phyloP scores from a whole-genome alignment of 2,797 vertebrate species.

The Chaunax sp. region DNA sequence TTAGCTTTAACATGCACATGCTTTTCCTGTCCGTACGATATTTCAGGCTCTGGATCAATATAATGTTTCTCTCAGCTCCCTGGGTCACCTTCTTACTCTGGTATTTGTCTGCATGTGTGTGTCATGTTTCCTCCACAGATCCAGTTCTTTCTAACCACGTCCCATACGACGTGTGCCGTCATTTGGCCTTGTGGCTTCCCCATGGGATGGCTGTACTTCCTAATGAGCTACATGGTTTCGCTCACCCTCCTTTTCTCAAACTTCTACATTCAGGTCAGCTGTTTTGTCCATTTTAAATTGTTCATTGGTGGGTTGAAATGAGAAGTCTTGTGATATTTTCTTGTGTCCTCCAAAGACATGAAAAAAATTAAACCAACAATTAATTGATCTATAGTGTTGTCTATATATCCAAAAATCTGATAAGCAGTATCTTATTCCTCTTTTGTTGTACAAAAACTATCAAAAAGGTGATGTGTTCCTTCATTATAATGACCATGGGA shows the following conservation, averaged over 20 bases:
- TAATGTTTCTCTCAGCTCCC: constrained; percentile 7
- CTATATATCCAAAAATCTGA: background rate
- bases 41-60: constrained; percentile 56
- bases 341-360: background rate
- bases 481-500: background rate
- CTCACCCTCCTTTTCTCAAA: constrained; percentile 94
- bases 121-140: constrained; percentile 79
- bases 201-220: constrained; percentile 94
- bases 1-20: background rate
- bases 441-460: no score
- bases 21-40: constrained; percentile 34
- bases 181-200: constrained; percentile 94
- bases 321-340: background rate
- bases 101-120: constrained; percentile 23
- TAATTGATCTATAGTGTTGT: background rate
- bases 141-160: constrained; percentile 94
- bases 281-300: constrained; percentile 2
- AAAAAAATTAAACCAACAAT: background rate
- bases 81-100: constrained; percentile 42
- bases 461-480: no score
- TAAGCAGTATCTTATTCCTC: no score
- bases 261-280: constrained; percentile 93
- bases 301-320: background rate
- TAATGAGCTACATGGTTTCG: constrained; percentile 93
- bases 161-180: constrained; percentile 91